These are phyloP conservation scores for Lochmaea crataegi DNA, from an alignment of 2,888 invertebrate species.

Conservation along the genomic window DNA sequence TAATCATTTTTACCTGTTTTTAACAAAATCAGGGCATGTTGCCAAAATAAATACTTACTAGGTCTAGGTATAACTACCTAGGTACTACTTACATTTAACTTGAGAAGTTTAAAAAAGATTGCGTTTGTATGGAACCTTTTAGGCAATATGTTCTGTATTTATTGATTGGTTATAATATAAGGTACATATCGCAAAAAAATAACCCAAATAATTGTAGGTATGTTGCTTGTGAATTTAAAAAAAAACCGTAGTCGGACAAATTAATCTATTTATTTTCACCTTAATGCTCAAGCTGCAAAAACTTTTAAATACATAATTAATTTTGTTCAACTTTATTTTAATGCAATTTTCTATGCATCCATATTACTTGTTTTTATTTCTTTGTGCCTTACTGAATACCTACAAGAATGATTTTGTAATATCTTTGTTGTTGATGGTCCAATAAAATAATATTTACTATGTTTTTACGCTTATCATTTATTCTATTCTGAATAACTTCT, in stretches of 20 bases:
- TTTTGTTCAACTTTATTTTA: not conserved
- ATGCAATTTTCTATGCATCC: not conserved
- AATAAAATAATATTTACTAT: slow-evolving; percentile 18
- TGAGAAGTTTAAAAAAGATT: not conserved
- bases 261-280: not conserved
- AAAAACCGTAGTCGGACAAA: not conserved
- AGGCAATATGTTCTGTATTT: slow-evolving; percentile 2
- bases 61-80: too few relatives aligned
- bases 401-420: slow-evolving; percentile 15
- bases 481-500: too few relatives aligned
- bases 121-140: not conserved
- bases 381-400: slow-evolving; percentile 14
- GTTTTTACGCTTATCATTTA: not conserved
- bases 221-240: not conserved
- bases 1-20: not conserved
- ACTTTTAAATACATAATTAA: not conserved
- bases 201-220: not conserved
- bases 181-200: slow-evolving; percentile 1
- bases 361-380: slow-evolving; percentile 6
- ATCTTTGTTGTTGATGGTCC: slow-evolving; percentile 20
- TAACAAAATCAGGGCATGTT: not conserved
- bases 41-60: not conserved
- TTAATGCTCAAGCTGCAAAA: not conserved
- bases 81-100: too few relatives aligned
- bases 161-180: not conserved